phyloP scores from a whole-genome alignment of 2,113 vertebrate species.

The Indicator maculatus region DNA sequence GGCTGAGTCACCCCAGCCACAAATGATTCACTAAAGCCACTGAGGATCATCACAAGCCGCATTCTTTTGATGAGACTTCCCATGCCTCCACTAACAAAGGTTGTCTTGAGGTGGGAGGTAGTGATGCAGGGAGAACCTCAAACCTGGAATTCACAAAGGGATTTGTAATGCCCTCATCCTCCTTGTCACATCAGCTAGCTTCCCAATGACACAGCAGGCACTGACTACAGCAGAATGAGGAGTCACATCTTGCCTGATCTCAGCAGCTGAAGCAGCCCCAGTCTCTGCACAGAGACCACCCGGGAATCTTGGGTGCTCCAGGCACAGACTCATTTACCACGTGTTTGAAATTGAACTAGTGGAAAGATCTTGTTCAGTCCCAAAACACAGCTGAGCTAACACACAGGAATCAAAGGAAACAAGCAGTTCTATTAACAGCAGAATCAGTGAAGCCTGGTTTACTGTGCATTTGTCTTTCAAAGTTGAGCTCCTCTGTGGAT shows the following conservation, averaged over 20 bases:
- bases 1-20: conserved; percentile 41
- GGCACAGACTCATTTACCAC: conserved; percentile 49
- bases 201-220: accelerated
- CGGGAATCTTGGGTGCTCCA: conserved; percentile 46
- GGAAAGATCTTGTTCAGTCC: conserved; percentile 64
- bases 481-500: conserved; percentile 34
- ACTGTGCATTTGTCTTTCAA: conserved; percentile 28
- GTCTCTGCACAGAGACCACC: conserved; percentile 36
- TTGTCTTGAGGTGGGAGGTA: neutral
- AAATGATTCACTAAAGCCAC: conserved; percentile 18
- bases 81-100: neutral
- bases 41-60: neutral
- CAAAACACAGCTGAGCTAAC: conserved; percentile 68
- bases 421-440: conserved; percentile 50
- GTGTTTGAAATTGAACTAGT: conserved; percentile 58
- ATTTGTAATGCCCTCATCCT: neutral
- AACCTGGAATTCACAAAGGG: neutral
- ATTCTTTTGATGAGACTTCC: neutral
- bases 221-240: accelerated
- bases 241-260: neutral
- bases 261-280: neutral
- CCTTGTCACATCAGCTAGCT: accelerated
- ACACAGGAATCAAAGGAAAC: conserved; percentile 65
- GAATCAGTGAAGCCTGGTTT: conserved; percentile 42
- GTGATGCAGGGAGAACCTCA: neutral